phyloP scores from a whole-genome alignment of 1,140 invertebrate genomes.

The Magallana angulata region DNA sequence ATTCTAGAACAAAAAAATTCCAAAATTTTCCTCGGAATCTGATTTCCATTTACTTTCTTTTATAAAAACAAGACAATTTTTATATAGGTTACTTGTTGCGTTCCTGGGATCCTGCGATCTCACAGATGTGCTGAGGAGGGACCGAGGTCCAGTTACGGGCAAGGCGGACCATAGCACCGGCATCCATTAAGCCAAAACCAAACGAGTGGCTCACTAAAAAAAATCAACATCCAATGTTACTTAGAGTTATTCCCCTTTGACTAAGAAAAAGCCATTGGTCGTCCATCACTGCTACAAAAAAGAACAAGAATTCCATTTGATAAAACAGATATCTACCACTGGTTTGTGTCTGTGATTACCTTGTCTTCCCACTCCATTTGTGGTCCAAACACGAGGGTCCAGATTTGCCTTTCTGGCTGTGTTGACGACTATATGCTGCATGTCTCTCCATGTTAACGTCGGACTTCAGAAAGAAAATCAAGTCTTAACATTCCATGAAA shows the following conservation, averaged over 20 bases:
- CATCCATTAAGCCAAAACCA: conserved; percentile 98
- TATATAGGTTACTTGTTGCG: conserved; percentile 66
- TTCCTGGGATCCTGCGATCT: conserved; percentile 69
- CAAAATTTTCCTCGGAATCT: no score
- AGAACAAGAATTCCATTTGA: not conserved
- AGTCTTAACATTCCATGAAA: not conserved
- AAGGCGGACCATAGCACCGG: conserved; percentile 97
- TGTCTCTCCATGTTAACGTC: conserved; percentile 91
- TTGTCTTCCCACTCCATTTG: conserved; percentile 53
- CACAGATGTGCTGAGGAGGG: conserved; percentile 76
- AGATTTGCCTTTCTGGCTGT: conserved; percentile 84
- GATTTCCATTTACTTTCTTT: no score
- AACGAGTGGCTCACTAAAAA: conserved; percentile 95
- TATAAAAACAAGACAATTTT: not conserved
- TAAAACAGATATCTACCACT: not conserved
- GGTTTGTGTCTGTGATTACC: conserved; percentile 29
- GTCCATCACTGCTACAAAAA: no score
- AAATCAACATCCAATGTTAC: not conserved
- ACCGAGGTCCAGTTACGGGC: conserved; percentile 91
- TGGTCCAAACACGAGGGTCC: conserved; percentile 57
- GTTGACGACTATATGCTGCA: conserved; percentile 92
- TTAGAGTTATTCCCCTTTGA: not conserved
- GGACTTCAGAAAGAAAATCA: conserved; percentile 81
- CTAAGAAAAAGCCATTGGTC: not conserved
- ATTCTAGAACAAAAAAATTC: no score